Evolutionary conservation across 2,113 vertebrate genomes (phyloP).

Genomic region (Gallinago media): DNA sequence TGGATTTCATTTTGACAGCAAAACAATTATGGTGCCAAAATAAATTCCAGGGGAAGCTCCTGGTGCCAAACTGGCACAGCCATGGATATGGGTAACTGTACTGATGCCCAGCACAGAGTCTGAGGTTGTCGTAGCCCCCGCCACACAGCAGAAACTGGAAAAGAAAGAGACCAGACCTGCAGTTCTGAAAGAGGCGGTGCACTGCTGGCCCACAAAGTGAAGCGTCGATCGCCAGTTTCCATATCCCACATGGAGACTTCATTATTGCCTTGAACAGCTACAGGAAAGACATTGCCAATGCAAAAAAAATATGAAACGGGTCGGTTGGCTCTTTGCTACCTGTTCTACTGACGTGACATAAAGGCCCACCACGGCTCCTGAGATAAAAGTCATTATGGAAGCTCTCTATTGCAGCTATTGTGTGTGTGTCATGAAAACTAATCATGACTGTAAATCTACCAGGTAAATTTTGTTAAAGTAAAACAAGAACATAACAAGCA

Average conservation of each 20-base stretch:
- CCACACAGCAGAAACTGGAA: background rate
- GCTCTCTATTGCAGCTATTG: too few relatives aligned
- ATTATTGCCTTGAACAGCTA: constrained; percentile 97
- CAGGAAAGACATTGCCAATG: constrained; percentile 6
- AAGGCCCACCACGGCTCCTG: too few relatives aligned
- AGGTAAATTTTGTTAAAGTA: background rate
- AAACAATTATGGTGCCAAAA: background rate
- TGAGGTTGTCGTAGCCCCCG: background rate
- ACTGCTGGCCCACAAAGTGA: constrained; percentile 96
- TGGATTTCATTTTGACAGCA: background rate
- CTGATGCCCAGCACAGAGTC: background rate
- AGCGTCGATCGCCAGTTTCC: constrained; percentile 95
- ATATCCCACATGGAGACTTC: constrained; percentile 99
- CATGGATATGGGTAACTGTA: background rate
- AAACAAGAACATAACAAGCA: background rate
- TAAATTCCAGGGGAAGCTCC: background rate
- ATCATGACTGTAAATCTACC: constrained; percentile 1
- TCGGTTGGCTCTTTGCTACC: background rate
- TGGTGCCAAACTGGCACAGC: background rate
- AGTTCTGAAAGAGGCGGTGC: constrained; percentile 94
- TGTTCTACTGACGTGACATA: background rate
- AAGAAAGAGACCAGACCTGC: constrained; percentile 82
- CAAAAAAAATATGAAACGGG: background rate
- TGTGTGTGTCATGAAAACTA: too few relatives aligned
- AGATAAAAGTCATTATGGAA: too few relatives aligned